phyloP scores from a whole-genome alignment of 2,888 invertebrate species.

The Matsumyia berberina region DNA sequence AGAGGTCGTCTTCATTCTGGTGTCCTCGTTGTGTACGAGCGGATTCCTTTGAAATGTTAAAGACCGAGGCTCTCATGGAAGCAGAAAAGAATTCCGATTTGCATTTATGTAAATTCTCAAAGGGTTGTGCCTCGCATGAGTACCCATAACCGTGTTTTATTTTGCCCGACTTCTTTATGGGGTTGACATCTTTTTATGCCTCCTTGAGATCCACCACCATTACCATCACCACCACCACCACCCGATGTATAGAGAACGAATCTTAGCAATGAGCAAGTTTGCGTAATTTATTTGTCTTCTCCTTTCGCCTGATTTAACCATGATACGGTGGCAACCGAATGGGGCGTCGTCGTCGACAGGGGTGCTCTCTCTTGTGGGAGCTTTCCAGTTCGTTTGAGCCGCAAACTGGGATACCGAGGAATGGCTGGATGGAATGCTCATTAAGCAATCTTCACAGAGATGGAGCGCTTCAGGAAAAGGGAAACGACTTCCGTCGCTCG shows the following conservation, averaged over 20 bases:
- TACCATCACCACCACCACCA: no score
- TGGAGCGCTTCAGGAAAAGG: conserved; percentile 48
- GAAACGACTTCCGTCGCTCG: conserved; percentile 54
- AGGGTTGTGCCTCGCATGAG: conserved; percentile 67
- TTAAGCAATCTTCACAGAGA: conserved; percentile 67
- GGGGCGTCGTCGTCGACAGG: conserved; percentile 19
- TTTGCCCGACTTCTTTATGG: conserved; percentile 28
- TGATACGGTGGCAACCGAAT: conserved; percentile 8
- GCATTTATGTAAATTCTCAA: conserved; percentile 72
- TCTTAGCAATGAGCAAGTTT: conserved; percentile 67
- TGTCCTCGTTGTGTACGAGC: background rate
- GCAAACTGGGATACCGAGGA: conserved; percentile 67
- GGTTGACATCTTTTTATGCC: conserved; percentile 63
- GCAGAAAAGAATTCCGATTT: conserved; percentile 56
- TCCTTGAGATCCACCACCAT: conserved; percentile 43
- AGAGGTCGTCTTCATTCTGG: conserved; percentile 3
- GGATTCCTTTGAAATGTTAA: conserved; percentile 50
- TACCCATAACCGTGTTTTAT: conserved; percentile 64
- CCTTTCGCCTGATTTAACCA: conserved; percentile 71
- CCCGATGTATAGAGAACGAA: conserved; percentile 2
- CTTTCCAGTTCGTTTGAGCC: conserved; percentile 73
- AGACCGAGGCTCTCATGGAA: conserved; percentile 3
- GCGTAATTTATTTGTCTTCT: conserved; percentile 74
- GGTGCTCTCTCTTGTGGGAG: conserved; percentile 22
- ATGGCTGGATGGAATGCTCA: conserved; percentile 72